Percentiles rank a stretch among this genome's conserved stretches.
These are phyloP conservation scores for Aptenodytes forsteri DNA, from an alignment of 2,113 vertebrate species.

Conservation along the genomic window DNA sequence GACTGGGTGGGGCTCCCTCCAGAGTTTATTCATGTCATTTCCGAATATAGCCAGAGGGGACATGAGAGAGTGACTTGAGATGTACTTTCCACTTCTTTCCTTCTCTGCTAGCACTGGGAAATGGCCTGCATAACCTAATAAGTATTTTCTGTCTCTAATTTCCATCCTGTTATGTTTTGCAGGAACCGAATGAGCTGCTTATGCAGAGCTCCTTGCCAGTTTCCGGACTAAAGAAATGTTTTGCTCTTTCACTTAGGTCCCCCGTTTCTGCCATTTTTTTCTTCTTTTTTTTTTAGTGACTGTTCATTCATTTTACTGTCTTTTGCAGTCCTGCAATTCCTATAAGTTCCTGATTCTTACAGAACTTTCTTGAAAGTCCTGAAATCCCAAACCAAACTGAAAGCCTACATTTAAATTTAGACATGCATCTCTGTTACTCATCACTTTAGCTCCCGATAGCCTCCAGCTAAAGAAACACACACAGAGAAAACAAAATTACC, in stretches of 20 bases:
- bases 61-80: not conserved
- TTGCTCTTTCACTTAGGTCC: not conserved
- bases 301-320: not conserved
- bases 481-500: not conserved
- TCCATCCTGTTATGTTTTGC: not conserved
- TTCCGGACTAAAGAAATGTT: not conserved
- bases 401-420: not conserved
- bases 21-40: not conserved
- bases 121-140: not conserved
- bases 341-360: not conserved
- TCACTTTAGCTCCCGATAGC: not conserved
- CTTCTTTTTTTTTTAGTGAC: not conserved
- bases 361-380: not conserved
- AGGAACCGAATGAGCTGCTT: not conserved
- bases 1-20: not conserved
- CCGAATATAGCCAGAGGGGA: not conserved
- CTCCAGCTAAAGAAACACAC: not conserved
- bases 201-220: not conserved
- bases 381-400: not conserved
- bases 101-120: not conserved
- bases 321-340: not conserved
- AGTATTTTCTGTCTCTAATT: conserved; percentile 5
- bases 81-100: not conserved
- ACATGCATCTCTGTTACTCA: not conserved
- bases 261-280: not conserved